phyloP scores from a whole-genome alignment of 2,797 vertebrate species.

The Nasua narica region DNA sequence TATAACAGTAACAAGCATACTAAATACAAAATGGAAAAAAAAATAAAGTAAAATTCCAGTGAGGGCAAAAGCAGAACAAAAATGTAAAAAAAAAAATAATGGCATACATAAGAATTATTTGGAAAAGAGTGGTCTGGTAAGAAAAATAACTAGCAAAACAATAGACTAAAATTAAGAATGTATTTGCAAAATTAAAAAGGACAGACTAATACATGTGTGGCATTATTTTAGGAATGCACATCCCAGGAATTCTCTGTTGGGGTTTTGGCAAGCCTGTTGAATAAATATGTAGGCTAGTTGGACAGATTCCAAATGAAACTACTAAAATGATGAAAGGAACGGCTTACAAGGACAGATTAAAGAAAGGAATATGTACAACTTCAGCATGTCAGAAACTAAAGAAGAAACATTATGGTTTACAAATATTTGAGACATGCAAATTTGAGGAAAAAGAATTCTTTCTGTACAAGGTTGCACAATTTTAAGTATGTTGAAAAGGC shows the following conservation, averaged over 20 bases:
- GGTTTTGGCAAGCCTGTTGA: slow-evolving; percentile 6
- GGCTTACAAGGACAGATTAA: slow-evolving; percentile 33
- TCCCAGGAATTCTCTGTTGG: slow-evolving; percentile 19
- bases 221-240: neutral
- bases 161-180: neutral
- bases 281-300: slow-evolving; percentile 51
- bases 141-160: neutral
- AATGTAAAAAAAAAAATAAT: neutral
- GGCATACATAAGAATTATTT: neutral
- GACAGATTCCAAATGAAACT: slow-evolving; percentile 47
- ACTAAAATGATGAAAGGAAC: slow-evolving; percentile 43
- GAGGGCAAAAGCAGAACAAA: neutral
- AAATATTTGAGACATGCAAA: slow-evolving; percentile 55
- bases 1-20: neutral
- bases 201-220: neutral
- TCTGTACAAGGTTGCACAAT: neutral
- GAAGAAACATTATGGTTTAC: slow-evolving; percentile 27
- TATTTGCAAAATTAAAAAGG: neutral
- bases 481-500: neutral
- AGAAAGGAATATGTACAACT: neutral
- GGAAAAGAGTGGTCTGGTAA: neutral
- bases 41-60: neutral
- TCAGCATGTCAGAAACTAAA: slow-evolving; percentile 39
- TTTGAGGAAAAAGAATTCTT: slow-evolving; percentile 27
- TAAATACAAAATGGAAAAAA: neutral